These are phyloP conservation scores for Stomatorhinus walkeri DNA, from an alignment of 2,797 vertebrate species.

Conservation along the genomic window DNA sequence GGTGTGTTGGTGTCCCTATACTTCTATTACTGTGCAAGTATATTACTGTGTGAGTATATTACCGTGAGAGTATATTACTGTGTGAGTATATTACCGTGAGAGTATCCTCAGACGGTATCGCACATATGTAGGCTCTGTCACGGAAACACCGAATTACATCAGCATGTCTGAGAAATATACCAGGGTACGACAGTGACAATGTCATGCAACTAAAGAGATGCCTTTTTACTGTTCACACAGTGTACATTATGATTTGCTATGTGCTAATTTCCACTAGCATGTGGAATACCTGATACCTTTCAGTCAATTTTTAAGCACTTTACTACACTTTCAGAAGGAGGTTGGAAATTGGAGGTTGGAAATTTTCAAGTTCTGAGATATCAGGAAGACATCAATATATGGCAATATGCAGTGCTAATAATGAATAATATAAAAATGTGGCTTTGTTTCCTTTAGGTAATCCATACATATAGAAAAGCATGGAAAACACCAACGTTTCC, in stretches of 20 bases:
- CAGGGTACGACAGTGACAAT: neutral
- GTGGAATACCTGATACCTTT: neutral
- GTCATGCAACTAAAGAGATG: neutral
- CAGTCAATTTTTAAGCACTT: neutral
- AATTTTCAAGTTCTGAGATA: neutral
- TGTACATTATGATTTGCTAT: neutral
- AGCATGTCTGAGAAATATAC: neutral
- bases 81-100: neutral
- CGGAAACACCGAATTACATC: neutral
- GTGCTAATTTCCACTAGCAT: neutral
- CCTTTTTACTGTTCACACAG: neutral
- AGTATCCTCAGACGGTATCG: neutral
- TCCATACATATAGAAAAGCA: neutral
- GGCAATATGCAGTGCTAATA: too few species aligned
- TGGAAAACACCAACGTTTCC: neutral
- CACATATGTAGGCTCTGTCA: neutral
- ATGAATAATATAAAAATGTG: neutral
- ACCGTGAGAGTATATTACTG: neutral
- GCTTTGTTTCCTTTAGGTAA: neutral
- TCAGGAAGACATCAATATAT: neutral
- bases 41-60: too few species aligned
- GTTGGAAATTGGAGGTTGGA: neutral
- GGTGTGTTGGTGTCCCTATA: neutral
- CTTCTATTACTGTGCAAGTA: neutral
- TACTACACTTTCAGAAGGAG: neutral